Evolutionary conservation across 2,888 invertebrate species (phyloP).

Genomic region (Drosophila pseudotakahashii): DNA sequence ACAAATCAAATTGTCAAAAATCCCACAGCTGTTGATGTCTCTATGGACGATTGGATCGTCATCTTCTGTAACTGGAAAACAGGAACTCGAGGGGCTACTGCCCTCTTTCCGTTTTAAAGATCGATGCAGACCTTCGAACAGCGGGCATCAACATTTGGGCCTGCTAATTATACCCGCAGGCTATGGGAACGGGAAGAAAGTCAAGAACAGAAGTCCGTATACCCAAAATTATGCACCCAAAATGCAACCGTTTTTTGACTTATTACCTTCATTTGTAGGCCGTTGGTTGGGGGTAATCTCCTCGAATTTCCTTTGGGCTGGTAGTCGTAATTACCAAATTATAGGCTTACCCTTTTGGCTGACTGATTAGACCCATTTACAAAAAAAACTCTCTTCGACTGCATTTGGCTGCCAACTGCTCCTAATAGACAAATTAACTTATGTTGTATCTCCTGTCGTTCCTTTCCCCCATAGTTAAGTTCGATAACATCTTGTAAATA

Average conservation of each 20-base stretch:
- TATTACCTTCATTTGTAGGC: constrained; percentile 65
- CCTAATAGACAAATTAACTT: constrained; percentile 79
- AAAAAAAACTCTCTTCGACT: constrained; percentile 45
- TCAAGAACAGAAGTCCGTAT: constrained; percentile 48
- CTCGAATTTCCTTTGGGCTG: constrained; percentile 31
- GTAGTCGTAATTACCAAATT: constrained; percentile 79
- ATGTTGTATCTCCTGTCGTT: constrained; percentile 25
- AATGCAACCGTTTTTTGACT: constrained; percentile 75
- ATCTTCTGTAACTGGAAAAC: constrained; percentile 46
- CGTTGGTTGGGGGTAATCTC: constrained; percentile 39
- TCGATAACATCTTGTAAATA: constrained; percentile 79
- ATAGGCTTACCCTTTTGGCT: constrained; percentile 81
- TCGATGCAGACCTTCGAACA: constrained; percentile 40
- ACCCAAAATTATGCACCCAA: constrained; percentile 61
- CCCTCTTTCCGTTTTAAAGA: constrained; percentile 29
- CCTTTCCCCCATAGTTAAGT: constrained; percentile 54
- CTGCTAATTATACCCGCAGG: constrained; percentile 69
- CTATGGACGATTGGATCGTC: constrained; percentile 51
- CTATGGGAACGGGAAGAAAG: constrained; percentile 33
- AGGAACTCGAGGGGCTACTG: constrained; percentile 56
- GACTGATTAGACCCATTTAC: constrained; percentile 82
- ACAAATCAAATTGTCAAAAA: constrained; percentile 76
- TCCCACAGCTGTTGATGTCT: constrained; percentile 74
- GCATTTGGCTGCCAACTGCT: constrained; percentile 55
- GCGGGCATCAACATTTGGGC: constrained; percentile 54